Conservation (phyloP, 2,888 invertebrate genomes). For the Drosophila acutilabella region DNA sequence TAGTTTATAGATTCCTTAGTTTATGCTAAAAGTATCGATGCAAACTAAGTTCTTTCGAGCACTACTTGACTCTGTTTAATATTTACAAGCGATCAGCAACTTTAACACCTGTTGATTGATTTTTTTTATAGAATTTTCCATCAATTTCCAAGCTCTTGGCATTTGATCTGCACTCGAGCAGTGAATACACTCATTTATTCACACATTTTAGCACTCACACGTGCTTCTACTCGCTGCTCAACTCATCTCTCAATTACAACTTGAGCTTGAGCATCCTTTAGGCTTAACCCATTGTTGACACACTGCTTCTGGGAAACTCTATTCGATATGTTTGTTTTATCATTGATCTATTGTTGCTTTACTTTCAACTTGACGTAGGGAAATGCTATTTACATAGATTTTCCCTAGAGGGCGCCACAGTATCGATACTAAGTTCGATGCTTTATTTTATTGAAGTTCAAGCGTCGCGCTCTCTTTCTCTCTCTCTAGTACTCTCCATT, state of each 20-base stretch:
- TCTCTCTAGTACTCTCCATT: not conserved
- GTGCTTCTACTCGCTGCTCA: not conserved
- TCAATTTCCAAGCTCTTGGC: not conserved
- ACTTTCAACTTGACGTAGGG: constrained; percentile 9
- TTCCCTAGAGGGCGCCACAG: constrained; percentile 21
- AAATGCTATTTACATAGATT: constrained; percentile 7
- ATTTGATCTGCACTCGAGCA: constrained; percentile 4
- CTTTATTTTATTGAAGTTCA: constrained; percentile 15
- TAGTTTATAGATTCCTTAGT: not conserved
- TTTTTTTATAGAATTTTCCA: not conserved
- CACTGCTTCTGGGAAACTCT: constrained; percentile 9
- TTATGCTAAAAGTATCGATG: not conserved
- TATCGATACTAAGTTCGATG: constrained; percentile 3
- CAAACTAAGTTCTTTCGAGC: not conserved
- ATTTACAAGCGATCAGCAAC: not conserved
- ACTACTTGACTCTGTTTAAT: not conserved
- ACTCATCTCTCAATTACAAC: constrained; percentile 23
- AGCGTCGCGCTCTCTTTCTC: not conserved
- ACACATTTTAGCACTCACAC: constrained; percentile 3
- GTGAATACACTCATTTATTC: constrained; percentile 1
- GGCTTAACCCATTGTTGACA: constrained; percentile 15
- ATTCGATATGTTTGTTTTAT: constrained; percentile 39
- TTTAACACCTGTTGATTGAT: not conserved
- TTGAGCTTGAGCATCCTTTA: constrained; percentile 19
- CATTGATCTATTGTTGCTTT: constrained; percentile 29